phyloP scores from a whole-genome alignment of 2,113 vertebrate species.

The Onychostoma macrolepis region DNA sequence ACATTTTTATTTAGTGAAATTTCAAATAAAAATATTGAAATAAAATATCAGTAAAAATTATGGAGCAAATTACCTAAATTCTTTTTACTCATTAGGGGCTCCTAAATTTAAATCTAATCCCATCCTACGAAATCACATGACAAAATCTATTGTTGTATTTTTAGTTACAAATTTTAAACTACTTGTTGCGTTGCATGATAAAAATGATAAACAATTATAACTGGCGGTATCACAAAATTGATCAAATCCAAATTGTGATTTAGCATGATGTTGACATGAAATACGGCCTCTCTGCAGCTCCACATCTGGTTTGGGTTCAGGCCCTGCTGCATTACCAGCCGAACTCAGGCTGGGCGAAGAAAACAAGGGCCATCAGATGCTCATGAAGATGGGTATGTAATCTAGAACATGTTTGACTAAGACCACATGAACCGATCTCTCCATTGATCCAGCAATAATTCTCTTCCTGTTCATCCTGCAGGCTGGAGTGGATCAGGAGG shows the following conservation, averaged over 20 bases:
- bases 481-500: constrained; percentile 98
- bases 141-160: no score
- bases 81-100: neutral
- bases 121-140: neutral
- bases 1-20: no score
- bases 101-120: neutral
- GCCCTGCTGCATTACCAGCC: constrained; percentile 74
- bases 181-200: no score
- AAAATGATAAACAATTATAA: neutral
- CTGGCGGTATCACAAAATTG: neutral
- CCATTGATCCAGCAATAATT: neutral
- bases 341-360: constrained; percentile 92
- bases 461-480: constrained; percentile 48
- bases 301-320: constrained; percentile 82
- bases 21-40: no score
- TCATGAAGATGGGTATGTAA: constrained; percentile 85
- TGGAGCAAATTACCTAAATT: no score
- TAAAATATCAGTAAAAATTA: no score
- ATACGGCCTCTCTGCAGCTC: constrained; percentile 71
- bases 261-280: neutral
- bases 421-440: neutral
- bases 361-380: constrained; percentile 82
- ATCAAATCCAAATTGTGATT: neutral
- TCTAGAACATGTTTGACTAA: neutral
- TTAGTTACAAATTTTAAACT: no score